Evolutionary conservation across 1,140 invertebrate genomes (phyloP).

Genomic region (Lepidurus arcticus): DNA sequence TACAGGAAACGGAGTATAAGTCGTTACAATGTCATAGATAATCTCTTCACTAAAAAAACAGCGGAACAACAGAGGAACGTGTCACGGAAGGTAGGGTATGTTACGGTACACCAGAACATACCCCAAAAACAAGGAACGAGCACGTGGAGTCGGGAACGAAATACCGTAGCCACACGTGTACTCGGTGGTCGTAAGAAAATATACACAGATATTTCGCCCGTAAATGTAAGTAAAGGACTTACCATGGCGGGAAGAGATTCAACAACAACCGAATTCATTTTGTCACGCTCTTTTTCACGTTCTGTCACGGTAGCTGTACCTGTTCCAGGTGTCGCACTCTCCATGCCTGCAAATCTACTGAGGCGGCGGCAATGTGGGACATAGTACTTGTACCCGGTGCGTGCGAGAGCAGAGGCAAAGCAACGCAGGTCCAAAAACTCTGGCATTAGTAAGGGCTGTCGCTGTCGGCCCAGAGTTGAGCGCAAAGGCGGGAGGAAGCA

Average conservation of each 20-base stretch:
- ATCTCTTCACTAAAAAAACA: neutral
- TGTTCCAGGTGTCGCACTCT: constrained; percentile 4
- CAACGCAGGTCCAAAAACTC: neutral
- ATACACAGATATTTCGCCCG: neutral
- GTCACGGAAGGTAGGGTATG: neutral
- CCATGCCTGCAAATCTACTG: constrained; percentile 11
- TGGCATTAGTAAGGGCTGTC: constrained; percentile 7
- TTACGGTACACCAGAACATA: neutral
- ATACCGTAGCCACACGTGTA: neutral
- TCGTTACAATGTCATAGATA: neutral
- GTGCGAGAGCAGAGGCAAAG: constrained; percentile 7
- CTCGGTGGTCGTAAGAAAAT: neutral
- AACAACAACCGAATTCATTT: neutral
- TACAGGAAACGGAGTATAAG: neutral
- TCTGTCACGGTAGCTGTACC: neutral
- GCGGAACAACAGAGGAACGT: neutral
- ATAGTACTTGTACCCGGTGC: constrained; percentile 21
- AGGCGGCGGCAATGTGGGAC: constrained; percentile 4
- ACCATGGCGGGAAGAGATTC: constrained; percentile 17
- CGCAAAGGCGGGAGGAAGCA: constrained; percentile 9
- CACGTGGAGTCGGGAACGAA: neutral
- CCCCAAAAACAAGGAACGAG: neutral
- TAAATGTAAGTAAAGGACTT: neutral
- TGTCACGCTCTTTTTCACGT: constrained; percentile 14
- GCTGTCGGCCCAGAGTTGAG: constrained; percentile 10